phyloP scores from a whole-genome alignment of 1,140 invertebrate species.

The Zaprionus tsacasi region DNA sequence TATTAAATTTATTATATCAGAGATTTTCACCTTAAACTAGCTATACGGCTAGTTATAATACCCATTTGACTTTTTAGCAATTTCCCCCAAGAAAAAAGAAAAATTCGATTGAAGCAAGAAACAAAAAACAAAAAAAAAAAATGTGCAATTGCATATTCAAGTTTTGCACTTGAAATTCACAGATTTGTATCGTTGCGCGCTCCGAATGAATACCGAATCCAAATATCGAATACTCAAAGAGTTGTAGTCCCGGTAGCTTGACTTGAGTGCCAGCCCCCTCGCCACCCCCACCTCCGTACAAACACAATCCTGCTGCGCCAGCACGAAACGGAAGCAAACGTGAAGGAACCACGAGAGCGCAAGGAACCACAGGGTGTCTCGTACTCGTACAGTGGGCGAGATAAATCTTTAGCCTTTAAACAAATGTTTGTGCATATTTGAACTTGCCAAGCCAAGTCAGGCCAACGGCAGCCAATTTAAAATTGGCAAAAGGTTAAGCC shows the following conservation, averaged over 20 bases:
- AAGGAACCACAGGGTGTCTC: constrained; percentile 76
- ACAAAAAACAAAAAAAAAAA: constrained; percentile 53
- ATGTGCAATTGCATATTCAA: constrained; percentile 82
- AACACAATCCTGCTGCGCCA: background rate
- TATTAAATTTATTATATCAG: background rate
- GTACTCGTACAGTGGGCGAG: constrained; percentile 64
- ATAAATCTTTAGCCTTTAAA: constrained; percentile 81
- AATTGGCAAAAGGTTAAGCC: constrained; percentile 81
- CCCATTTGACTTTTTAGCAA: constrained; percentile 21
- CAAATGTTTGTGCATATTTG: constrained; percentile 82
- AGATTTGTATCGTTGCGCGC: constrained; percentile 72
- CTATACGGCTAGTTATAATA: background rate
- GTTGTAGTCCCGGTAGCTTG: constrained; percentile 20
- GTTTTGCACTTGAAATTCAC: constrained; percentile 80
- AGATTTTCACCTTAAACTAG: background rate
- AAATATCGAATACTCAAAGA: constrained; percentile 69
- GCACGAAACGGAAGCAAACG: constrained; percentile 69
- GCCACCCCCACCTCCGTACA: background rate
- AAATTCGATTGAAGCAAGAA: constrained; percentile 14
- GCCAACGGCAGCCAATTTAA: constrained; percentile 66
- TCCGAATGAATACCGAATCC: constrained; percentile 65
- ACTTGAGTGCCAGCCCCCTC: constrained; percentile 15
- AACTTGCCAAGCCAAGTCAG: constrained; percentile 55
- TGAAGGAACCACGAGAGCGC: background rate
- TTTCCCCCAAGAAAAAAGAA: constrained; percentile 8